phyloP scores from a whole-genome alignment of 1,140 invertebrate genomes.

The Scaptodrosophila lebanonensis region DNA sequence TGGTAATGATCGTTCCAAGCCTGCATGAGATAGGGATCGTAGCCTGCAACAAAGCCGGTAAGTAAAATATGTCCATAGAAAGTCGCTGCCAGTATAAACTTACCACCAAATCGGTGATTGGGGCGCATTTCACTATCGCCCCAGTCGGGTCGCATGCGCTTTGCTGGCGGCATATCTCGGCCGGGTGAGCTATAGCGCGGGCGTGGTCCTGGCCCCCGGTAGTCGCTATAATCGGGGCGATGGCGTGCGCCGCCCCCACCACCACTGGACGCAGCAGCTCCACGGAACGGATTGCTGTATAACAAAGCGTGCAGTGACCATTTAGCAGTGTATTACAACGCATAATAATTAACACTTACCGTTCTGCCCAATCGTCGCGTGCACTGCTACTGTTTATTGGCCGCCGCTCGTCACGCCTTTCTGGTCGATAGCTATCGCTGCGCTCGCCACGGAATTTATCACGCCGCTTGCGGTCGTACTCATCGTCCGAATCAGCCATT shows the following conservation, averaged over 20 bases:
- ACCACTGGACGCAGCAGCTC: slow-evolving; percentile 46
- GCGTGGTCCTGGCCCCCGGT: slow-evolving; percentile 79
- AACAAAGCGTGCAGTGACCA: too few species aligned
- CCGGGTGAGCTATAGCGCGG: slow-evolving; percentile 85
- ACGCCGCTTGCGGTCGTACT: slow-evolving; percentile 91
- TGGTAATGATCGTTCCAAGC: slow-evolving; percentile 76
- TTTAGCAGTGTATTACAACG: not conserved
- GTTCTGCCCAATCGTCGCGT: slow-evolving; percentile 87
- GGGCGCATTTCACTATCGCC: slow-evolving; percentile 76
- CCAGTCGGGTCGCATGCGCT: slow-evolving; percentile 89
- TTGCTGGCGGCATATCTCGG: slow-evolving; percentile 87
- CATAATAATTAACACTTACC: slow-evolving; percentile 61
- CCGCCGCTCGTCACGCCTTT: slow-evolving; percentile 83
- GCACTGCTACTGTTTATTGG: slow-evolving; percentile 66
- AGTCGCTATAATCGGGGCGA: slow-evolving; percentile 85
- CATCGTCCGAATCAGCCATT: slow-evolving; percentile 95
- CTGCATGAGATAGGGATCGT: slow-evolving; percentile 70
- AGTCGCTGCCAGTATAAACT: too few species aligned
- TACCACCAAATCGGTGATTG: slow-evolving; percentile 77
- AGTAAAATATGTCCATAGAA: too few species aligned
- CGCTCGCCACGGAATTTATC: slow-evolving; percentile 94
- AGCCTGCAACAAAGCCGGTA: slow-evolving; percentile 36
- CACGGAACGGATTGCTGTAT: slow-evolving; percentile 68
- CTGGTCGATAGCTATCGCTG: slow-evolving; percentile 86
- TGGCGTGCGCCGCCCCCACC: slow-evolving; percentile 73